Conservation (phyloP, 2,797 vertebrate genomes). For the Anabacerthia variegaticeps region DNA sequence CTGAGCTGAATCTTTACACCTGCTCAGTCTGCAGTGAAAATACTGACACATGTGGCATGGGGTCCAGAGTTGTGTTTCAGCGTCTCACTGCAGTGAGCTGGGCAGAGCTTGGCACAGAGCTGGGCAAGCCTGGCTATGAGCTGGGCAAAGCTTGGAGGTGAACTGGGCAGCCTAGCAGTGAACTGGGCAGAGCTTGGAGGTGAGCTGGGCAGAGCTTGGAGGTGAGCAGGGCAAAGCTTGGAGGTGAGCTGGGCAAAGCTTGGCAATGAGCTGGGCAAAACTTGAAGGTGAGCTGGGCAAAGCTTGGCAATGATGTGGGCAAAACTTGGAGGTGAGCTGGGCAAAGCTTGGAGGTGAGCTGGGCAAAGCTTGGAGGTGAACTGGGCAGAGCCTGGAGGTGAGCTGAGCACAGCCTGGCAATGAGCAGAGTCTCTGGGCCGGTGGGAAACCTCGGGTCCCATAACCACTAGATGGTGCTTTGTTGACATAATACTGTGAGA, state of each 20-base stretch:
- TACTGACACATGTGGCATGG: fast-evolving
- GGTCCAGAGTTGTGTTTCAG: neutral
- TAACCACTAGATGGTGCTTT: constrained; percentile 66
- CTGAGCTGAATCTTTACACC: neutral
- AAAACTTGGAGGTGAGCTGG: neutral
- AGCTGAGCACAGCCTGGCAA: neutral
- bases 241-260: neutral
- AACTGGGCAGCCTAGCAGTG: neutral
- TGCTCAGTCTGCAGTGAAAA: neutral
- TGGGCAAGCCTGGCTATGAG: neutral
- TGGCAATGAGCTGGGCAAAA: neutral
- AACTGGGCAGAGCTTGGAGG: neutral
- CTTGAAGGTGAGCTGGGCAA: neutral
- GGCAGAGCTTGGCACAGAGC: neutral
- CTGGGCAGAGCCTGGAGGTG: neutral
- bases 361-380: neutral
- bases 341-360: neutral
- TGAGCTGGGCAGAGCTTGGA: neutral
- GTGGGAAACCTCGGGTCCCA: neutral
- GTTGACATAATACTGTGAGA: neutral
- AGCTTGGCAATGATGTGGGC: neutral
- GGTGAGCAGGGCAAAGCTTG: neutral
- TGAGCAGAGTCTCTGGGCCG: neutral
- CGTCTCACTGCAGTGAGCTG: fast-evolving
- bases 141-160: neutral